Evolutionary conservation across 2,797 vertebrate genomes (phyloP), one percentile per base, ranked within the genome.

Genomic region (Craterocephalus amniculus): DNA sequence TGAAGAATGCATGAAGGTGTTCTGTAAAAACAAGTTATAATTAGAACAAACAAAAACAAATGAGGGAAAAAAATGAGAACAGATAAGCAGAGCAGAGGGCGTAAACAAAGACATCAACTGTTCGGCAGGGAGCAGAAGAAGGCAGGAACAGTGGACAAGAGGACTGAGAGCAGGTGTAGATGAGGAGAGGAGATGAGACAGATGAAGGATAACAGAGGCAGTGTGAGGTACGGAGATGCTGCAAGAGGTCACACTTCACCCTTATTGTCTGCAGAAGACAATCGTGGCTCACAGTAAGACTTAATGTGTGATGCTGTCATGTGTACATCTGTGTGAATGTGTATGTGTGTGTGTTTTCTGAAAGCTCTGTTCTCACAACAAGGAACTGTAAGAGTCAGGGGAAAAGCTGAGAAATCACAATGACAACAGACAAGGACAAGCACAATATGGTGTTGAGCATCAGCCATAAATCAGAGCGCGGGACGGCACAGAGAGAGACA

Each of bases 231-330:
- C 72, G 31, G 63, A 76, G 83, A 84, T 70, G 73, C 69, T 80
- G 72, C 72, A 83, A 74, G 78, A 86, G 83, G 89, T 89, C 90
- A 89, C 73, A 79, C 82, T 83, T 69, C 35, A 54, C 67, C 81
- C 87, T 81, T 74, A 90, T 87, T 91, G 87, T 90, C 85, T 83
- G 61, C 64, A 84, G 67, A 74, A 85, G 82, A 91, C 89, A 92
- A 92, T 91, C 74, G 83, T 72, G 78, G 81, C 81, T 83, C 81
- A 86, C 72, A 86, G 66, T 34, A 54, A 76, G 69, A 63, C 65
- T 77, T 72, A 78, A 66, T 57, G 82, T 81, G 78, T 67, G 76
- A 85, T 84, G 84, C 59, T 76, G 87, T 88, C 83, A 89, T 81
- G 87, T 74, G 81, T 68, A 74, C 81, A 80, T 87, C 83, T 81